A percentile compares a stretch with the other conserved stretches of the same genome.
Conservation (phyloP, 2,888 invertebrate species). For the Lasioglossum zephyrum region DNA sequence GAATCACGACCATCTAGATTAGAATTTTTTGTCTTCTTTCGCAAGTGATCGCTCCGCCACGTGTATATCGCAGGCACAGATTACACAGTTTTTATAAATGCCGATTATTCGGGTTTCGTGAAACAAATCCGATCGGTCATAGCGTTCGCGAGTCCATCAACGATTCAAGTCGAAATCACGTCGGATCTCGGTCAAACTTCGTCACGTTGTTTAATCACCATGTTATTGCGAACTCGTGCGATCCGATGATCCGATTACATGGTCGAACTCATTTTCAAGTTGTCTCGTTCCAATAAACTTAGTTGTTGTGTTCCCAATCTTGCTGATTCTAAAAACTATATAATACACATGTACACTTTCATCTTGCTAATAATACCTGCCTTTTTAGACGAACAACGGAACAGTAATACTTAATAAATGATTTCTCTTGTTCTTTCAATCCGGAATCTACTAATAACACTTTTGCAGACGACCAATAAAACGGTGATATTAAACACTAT, state of each 20-base stretch:
- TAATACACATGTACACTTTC: too few species aligned
- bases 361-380: too few species aligned
- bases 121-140: conserved; percentile 38
- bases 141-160: conserved; percentile 13
- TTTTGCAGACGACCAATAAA: not conserved
- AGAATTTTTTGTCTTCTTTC: not conserved
- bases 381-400: too few species aligned
- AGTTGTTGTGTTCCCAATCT: not conserved
- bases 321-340: not conserved
- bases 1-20: not conserved
- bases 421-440: too few species aligned
- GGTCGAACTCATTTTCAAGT: not conserved
- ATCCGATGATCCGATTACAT: not conserved
- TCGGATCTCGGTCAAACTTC: conserved; percentile 13
- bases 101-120: conserved; percentile 25
- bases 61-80: not conserved
- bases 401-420: too few species aligned
- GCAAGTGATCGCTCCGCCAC: not conserved
- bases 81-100: not conserved
- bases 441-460: too few species aligned
- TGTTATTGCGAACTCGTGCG: not conserved
- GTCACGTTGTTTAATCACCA: not conserved
- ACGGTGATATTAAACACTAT: not conserved
- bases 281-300: not conserved
- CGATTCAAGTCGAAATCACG: conserved; percentile 23